Conservation (phyloP, 2,888 invertebrate species). For the Leptinotarsa haldemani region DNA sequence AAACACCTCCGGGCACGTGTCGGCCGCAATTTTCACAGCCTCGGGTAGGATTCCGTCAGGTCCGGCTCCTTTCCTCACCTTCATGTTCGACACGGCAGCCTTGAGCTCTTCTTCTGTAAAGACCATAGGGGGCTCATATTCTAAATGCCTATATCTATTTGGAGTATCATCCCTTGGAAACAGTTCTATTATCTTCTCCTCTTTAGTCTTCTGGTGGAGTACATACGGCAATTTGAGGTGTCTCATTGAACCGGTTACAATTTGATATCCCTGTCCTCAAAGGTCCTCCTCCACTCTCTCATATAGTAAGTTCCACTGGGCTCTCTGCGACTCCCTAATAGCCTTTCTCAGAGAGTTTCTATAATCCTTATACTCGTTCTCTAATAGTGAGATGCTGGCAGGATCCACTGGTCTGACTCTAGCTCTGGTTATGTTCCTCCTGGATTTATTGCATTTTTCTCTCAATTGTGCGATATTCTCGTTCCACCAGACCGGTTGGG, state of each 20-base stretch:
- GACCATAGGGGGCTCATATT: background rate
- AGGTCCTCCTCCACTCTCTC: conserved; percentile 4
- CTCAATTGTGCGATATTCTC: background rate
- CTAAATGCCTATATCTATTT: background rate
- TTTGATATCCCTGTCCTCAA: background rate
- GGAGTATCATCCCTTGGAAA: background rate
- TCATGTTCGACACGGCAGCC: background rate
- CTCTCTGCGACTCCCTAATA: background rate
- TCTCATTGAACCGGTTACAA: background rate
- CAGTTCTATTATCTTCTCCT: background rate
- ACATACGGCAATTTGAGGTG: background rate
- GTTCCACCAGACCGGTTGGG: background rate
- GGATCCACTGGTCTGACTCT: background rate
- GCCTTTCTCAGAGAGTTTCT: background rate
- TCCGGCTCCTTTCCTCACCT: background rate
- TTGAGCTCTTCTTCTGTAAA: background rate
- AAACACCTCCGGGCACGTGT: background rate
- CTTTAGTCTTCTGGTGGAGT: background rate
- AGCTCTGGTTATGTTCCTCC: background rate
- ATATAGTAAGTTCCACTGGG: background rate
- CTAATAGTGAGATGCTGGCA: background rate
- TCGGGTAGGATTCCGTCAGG: background rate
- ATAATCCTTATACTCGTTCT: no score
- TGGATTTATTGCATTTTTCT: background rate
- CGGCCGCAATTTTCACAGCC: background rate